Percentiles rank a stretch among this genome's conserved stretches.
phyloP scores from a whole-genome alignment of 2,113 vertebrate genomes.

The Leptobrachium ailaonicum region DNA sequence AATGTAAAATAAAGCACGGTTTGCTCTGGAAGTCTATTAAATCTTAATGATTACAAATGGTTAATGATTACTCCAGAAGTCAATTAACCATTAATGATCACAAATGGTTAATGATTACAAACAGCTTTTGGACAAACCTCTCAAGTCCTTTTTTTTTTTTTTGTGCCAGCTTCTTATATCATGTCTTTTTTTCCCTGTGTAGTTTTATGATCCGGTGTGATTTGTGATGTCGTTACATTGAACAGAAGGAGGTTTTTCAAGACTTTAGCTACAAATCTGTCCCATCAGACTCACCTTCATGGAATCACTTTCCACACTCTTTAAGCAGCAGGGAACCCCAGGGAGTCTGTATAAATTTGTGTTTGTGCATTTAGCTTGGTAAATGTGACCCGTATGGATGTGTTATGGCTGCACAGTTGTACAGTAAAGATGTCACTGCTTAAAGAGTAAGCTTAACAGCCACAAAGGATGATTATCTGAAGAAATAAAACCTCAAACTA shows the following conservation, averaged over 20 bases:
- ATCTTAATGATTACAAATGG: constrained; percentile 18
- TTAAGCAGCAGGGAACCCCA: background rate
- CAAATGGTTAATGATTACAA: background rate
- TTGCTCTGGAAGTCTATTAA: constrained; percentile 14
- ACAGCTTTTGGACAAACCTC: background rate
- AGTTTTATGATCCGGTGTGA: background rate
- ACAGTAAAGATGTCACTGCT: background rate
- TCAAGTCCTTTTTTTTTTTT: background rate
- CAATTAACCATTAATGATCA: constrained; percentile 15
- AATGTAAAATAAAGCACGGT: background rate
- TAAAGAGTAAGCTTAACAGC: background rate
- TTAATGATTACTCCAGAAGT: background rate
- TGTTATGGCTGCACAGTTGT: background rate
- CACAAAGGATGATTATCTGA: background rate
- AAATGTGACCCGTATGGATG: background rate
- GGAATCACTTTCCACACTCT: background rate
- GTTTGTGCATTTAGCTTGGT: background rate
- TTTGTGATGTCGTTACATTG: background rate
- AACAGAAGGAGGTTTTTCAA: background rate
- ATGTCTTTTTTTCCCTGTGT: background rate
- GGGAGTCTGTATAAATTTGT: background rate
- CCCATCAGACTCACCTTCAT: background rate
- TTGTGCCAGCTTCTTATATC: background rate
- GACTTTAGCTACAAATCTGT: background rate
- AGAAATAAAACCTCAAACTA: too few relatives aligned